These are phyloP conservation scores for Karalla daura DNA, from an alignment of 2,797 vertebrate genomes.

Conservation along the genomic window DNA sequence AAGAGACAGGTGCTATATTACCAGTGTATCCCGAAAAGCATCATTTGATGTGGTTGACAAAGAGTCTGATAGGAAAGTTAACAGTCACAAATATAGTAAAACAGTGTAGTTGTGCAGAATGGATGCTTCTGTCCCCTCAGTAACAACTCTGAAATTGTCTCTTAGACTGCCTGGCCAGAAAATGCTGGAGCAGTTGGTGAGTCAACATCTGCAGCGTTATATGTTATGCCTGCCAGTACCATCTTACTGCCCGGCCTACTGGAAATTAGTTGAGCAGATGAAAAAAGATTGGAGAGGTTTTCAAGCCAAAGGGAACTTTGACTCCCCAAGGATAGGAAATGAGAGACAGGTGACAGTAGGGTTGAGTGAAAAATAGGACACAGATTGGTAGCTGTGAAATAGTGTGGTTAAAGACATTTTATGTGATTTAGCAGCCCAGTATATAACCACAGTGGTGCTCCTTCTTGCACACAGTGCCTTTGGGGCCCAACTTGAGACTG, in stretches of 20 bases:
- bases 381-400: slow-evolving; percentile 60
- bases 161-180: slow-evolving; percentile 27
- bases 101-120: slow-evolving; percentile 5
- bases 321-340: slow-evolving; percentile 63
- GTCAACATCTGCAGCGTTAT: slow-evolving; percentile 56
- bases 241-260: slow-evolving; percentile 42
- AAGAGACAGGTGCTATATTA: slow-evolving; percentile 12
- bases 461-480: slow-evolving; percentile 33
- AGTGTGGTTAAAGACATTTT: slow-evolving; percentile 65
- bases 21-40: slow-evolving; percentile 6
- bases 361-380: slow-evolving; percentile 71
- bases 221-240: slow-evolving; percentile 53
- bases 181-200: slow-evolving; percentile 48
- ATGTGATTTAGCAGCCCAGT: slow-evolving; percentile 54
- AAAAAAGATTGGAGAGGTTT: slow-evolving; percentile 60
- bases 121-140: slow-evolving; percentile 5
- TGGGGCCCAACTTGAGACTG: slow-evolving; percentile 16
- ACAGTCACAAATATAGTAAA: slow-evolving; percentile 24
- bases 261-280: slow-evolving; percentile 67
- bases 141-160: slow-evolving; percentile 49
- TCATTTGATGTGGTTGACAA: slow-evolving; percentile 22
- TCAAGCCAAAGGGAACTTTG: slow-evolving; percentile 70
- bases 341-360: slow-evolving; percentile 72
- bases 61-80: slow-evolving; percentile 9
- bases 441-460: slow-evolving; percentile 42